These are phyloP conservation scores for Acanthococcus lagerstroemiae DNA, from an alignment of 2,888 invertebrate species.

Conservation along the genomic window DNA sequence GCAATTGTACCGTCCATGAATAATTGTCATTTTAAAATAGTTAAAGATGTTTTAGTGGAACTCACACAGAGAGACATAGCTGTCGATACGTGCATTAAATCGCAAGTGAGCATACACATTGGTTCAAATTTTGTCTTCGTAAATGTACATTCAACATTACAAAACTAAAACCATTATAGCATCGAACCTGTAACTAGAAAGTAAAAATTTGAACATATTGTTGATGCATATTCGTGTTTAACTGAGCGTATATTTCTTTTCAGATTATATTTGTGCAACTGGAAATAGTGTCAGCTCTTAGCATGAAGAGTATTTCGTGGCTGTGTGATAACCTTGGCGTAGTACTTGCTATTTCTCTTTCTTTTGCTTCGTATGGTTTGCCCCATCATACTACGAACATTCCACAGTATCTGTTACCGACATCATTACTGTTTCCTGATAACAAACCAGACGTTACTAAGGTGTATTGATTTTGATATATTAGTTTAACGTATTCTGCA, in stretches of 20 bases:
- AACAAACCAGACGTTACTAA: neutral
- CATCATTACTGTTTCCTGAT: constrained; percentile 8
- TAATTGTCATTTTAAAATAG: neutral
- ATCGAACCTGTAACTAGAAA: neutral
- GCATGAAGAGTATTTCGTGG: constrained; percentile 14
- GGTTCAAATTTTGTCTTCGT: neutral
- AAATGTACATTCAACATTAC: too few species aligned
- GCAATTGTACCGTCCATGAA: neutral
- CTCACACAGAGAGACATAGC: neutral
- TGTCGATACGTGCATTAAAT: neutral
- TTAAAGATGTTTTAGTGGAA: constrained; percentile 5
- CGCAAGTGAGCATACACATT: neutral
- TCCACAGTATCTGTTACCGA: constrained; percentile 14
- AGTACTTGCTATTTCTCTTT: constrained; percentile 6
- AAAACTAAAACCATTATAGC: too few species aligned
- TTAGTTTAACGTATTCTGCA: too few species aligned
- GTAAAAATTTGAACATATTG: neutral
- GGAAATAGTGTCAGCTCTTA: constrained; percentile 5
- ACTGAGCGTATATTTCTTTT: neutral
- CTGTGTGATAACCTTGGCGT: constrained; percentile 16
- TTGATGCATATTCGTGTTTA: neutral
- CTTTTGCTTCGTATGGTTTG: constrained; percentile 18
- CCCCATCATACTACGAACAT: constrained; percentile 1
- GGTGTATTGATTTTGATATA: too few species aligned
- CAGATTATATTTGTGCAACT: constrained; percentile 2